Conservation (phyloP, 1,140 invertebrate genomes). For the Andrena cerasifolii region DNA sequence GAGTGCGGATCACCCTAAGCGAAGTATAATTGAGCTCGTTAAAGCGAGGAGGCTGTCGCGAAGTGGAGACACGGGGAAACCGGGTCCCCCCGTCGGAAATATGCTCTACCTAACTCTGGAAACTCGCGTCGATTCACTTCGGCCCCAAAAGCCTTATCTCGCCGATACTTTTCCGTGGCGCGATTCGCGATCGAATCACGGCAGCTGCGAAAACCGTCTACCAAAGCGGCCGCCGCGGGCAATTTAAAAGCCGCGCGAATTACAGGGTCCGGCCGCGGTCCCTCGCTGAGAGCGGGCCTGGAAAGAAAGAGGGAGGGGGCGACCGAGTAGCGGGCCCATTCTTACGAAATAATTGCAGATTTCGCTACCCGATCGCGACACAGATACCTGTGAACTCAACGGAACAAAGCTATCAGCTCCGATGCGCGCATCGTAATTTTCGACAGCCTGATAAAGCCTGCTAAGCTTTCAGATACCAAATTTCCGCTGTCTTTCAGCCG, state of each 20-base stretch:
- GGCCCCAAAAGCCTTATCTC: too few species aligned
- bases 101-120: constrained; percentile 12
- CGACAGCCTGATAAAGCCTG: constrained; percentile 39
- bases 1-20: constrained; percentile 65
- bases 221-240: constrained; percentile 54
- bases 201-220: constrained; percentile 57
- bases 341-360: constrained; percentile 62
- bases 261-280: constrained; percentile 62
- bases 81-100: not conserved
- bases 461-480: constrained; percentile 35
- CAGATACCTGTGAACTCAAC: constrained; percentile 39
- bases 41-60: constrained; percentile 39
- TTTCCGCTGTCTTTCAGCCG: constrained; percentile 16
- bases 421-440: too few species aligned
- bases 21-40: constrained; percentile 69
- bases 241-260: constrained; percentile 65
- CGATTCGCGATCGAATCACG: constrained; percentile 57
- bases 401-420: constrained; percentile 39
- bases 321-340: constrained; percentile 9
- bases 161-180: too few species aligned
- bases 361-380: constrained; percentile 58
- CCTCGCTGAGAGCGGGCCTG: constrained; percentile 46
- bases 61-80: constrained; percentile 26
- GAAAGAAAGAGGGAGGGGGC: not conserved
- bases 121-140: not conserved